Evolutionary conservation across 92 coral and sea anemone genomes (phyloP), one percentile per base, ranked within the genome.

Genomic region (Umimayanthus kanabou): DNA sequence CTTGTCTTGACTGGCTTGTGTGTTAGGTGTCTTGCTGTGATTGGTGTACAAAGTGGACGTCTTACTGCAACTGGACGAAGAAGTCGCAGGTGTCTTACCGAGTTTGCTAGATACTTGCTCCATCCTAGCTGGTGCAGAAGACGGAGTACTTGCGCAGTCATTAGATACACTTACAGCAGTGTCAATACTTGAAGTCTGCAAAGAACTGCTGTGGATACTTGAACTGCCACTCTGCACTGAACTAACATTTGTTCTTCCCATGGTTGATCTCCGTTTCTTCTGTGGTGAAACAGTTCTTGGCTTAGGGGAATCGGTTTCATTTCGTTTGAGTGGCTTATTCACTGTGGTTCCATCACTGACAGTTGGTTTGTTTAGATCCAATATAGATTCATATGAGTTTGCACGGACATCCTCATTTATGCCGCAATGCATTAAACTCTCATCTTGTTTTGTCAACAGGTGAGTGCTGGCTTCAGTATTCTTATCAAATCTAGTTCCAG

Each of bases 231-330:
- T 65, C 20, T n/a, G 85, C 5, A 16, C 66, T 15, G 74, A 45
- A 29, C 73, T 49, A 11, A 28, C 37, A 70, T 9, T 69, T 15
- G 87, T 26, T 26, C 69, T 83, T 22, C 30, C 66, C 5, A 70
- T 28, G 6, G 66, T 20, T 3, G 67, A 14, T 71, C 87, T 43
- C 28, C 87, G 69, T 70, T 28, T 83, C 65, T 72, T 83, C 28
- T 78, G 70, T 47, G 87, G 78, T 39, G 58, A 81, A 25, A 81
- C 76, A 66, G 39, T 23, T 64, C 40, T 81, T 65, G 74, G 61
- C 78, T 49, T 67, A n/a, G 76, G 39, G 1, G 78, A 49, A n/a
- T 69, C 76, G 65, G 49, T 39, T 65, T 81, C 43, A 43, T 10
- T 83, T 16, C 87, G 71, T n/a, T 83, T 83, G n/a, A 69, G 6